phyloP scores from a whole-genome alignment of 2,797 vertebrate genomes.

The Syngnathus rostellatus region DNA sequence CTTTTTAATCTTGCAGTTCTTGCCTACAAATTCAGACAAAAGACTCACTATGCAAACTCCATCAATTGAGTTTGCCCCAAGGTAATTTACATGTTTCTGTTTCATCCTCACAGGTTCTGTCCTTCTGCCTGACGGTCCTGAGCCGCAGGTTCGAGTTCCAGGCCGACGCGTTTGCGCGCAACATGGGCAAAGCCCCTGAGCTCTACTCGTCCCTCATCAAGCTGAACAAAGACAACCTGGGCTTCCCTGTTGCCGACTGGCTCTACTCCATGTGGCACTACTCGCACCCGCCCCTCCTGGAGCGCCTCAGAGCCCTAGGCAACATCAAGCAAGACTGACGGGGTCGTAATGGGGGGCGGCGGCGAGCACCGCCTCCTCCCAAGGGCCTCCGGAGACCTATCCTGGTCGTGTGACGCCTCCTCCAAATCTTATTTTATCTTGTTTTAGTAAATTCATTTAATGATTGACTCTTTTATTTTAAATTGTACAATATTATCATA shows the following conservation, averaged over 20 bases:
- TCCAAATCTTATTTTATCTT: constrained; percentile 38
- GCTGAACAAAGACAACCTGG: constrained; percentile 97
- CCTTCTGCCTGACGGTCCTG: constrained; percentile 94
- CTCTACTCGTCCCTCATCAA: constrained; percentile 96
- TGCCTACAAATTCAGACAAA: background rate
- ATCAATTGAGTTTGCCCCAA: too few species aligned
- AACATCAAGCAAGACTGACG: constrained; percentile 84
- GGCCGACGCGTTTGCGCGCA: constrained; percentile 91
- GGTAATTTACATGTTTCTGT: background rate
- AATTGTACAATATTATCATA: constrained; percentile 43
- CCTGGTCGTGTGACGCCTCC: constrained; percentile 52
- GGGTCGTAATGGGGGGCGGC: constrained; percentile 48
- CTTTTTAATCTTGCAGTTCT: background rate
- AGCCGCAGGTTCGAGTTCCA: constrained; percentile 98
- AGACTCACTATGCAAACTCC: too few species aligned
- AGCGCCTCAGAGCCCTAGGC: constrained; percentile 90
- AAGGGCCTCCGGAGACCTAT: constrained; percentile 59
- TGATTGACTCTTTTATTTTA: constrained; percentile 32
- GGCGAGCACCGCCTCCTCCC: constrained; percentile 32
- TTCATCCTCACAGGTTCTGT: constrained; percentile 74
- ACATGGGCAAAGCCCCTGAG: constrained; percentile 87
- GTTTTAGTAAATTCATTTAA: constrained; percentile 30
- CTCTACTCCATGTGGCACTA: constrained; percentile 99
- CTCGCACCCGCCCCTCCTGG: constrained; percentile 93
- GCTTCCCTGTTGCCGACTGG: constrained; percentile 97